Evolutionary conservation across 1,140 invertebrate species (phyloP), one percentile per base, ranked within the genome.

Genomic region (Panagrolaimus sp.): DNA sequence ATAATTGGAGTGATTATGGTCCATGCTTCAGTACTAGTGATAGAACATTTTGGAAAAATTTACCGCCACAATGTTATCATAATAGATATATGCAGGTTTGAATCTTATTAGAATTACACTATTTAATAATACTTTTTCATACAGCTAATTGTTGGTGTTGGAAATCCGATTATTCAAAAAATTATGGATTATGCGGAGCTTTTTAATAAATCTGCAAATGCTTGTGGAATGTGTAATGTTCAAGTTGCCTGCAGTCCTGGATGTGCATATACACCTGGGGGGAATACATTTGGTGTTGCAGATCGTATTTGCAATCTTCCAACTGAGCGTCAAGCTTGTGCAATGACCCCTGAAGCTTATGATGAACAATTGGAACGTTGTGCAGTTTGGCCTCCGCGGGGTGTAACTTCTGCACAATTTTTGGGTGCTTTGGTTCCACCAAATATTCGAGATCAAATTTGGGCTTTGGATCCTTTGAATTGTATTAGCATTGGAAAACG

Each of bases 221-320:
- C 76, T 17, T 77, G 76, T 69, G 76, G 76, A 43, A 77, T 77
- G 76, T 77, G 76, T 63, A 77, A 77, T 66, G 71, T 77, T 21
- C 76, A 77, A 62, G 76, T 77, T 14, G 58, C 76, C 10, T 77
- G 76, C 47, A 74, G 71, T 45, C 76, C 75, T 8, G 17, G 70
- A 38, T 77, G 76, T 65, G 65, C 68, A 14, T 77, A 77, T 70
- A 38, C 65, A 45, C 62, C 69, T 8, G 76, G 76, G 70, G 75
- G 68, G 14, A 77, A 77, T 69, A 71, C 71, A 17, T 73, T 77
- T 63, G 76, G 76, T 12, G 75, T 77, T 4, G 71, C 71, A 24
- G 76, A 77, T 48, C 65, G 76, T 28, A 73, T 77, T 46, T 77
- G 76, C 65, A 69, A 77, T 64, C 70, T 77, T 32, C 76, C 76